These are phyloP conservation scores for Noturus placidus DNA, from an alignment of 2,113 vertebrate species.

Conservation along the genomic window DNA sequence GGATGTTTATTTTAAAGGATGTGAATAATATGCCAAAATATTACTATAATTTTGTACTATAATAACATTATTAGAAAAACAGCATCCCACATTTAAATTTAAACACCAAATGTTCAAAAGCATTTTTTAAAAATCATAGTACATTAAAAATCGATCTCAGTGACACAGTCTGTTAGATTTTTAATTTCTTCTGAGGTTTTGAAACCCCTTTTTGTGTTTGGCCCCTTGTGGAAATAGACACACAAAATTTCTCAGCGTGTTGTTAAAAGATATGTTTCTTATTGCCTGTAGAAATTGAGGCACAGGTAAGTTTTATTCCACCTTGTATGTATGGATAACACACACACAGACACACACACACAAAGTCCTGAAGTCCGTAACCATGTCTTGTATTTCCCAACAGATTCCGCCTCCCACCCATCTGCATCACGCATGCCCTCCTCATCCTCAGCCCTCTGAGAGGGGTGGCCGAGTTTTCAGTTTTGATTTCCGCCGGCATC, in stretches of 20 bases:
- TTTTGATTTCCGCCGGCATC: slow-evolving; percentile 86
- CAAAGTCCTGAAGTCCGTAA: background rate
- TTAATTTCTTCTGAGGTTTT: background rate
- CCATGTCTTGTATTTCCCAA: slow-evolving; percentile 1
- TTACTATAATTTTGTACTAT: background rate
- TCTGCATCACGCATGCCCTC: slow-evolving; percentile 61
- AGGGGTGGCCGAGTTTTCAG: slow-evolving; percentile 81
- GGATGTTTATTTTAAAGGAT: background rate
- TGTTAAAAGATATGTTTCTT: background rate
- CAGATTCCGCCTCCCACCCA: slow-evolving; percentile 45
- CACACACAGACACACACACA: background rate
- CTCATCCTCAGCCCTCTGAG: slow-evolving; percentile 66
- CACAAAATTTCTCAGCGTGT: background rate
- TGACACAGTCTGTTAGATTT: background rate
- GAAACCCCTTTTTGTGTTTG: background rate
- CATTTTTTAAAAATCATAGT: background rate
- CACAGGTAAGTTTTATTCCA: background rate
- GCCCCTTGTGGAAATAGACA: background rate
- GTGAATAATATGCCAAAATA: background rate
- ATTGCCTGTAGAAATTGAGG: background rate
- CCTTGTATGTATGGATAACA: background rate
- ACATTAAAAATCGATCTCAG: background rate
- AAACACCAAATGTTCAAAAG: background rate
- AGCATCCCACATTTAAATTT: background rate
- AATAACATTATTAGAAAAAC: background rate